Base-by-base conservation (phyloP, 2,113 vertebrate genomes). In the Dunckerocampus dactyliophorus region DNA sequence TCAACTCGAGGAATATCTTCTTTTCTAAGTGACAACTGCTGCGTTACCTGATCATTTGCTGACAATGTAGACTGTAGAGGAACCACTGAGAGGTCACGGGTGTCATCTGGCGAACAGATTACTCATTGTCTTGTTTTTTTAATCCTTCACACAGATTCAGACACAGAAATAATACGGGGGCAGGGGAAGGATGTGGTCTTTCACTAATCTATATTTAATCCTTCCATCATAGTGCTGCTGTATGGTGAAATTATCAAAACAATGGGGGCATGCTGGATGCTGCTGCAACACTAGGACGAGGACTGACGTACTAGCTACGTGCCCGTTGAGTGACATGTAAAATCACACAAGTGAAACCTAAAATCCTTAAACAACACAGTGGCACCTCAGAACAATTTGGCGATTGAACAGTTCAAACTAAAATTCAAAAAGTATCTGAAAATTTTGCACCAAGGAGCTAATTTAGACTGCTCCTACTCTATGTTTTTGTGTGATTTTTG, bases 191-290 rank as follows among this genome's bases (percentile, higher is more conserved):
- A 74, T 62, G 72, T 71, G 75, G 72, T 78, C 71, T 82, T 75
- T 79, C 77, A 55, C 71, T 85, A 87, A 87, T 85, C 83, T 75
- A 69, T 65, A 69, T 73, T 47, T 82, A 85, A 85, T 88, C 85
- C 79, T 37, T 67, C 31, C 60, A 72, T 69, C 67, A 64, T 59
- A 72, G 67, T 7, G 13, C 61, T 63, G 70, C 69, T 75, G 63
- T 68, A 71, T 71, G 17, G 9, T 62, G 37, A 74, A 77, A 60
- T 59, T 55, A 74, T 82, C 21, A 31, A 34, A 80, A 82, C 80
- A 77, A 75, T 59, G 31, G 49, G 64, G 51, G 69, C 2, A 28
- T 31, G 51, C n/a, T 59, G 47, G 8, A 42, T 47, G 3, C 37
- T 24, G 43, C 58, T 47, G 47, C 4, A 58, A 24, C 28, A 48